These are phyloP conservation scores for Sparus aurata DNA, from an alignment of 2,797 vertebrate species.

Conservation along the genomic window DNA sequence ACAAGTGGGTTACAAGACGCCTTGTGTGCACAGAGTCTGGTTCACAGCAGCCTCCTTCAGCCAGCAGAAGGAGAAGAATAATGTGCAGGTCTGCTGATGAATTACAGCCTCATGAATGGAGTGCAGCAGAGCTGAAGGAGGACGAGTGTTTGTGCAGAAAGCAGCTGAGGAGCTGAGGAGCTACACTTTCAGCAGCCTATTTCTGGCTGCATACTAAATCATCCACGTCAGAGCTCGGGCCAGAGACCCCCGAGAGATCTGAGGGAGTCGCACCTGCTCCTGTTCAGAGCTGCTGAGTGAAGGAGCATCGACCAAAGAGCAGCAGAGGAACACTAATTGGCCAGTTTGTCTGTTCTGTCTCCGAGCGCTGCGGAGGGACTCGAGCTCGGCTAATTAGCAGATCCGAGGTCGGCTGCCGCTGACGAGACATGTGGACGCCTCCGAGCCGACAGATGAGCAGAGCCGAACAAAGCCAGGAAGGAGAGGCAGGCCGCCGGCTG, in stretches of 20 bases:
- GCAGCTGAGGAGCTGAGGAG: slow-evolving; percentile 44
- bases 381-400: slow-evolving; percentile 14
- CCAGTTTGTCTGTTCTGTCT: background rate
- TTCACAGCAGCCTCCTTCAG: background rate
- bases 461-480: slow-evolving; percentile 42
- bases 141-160: slow-evolving; percentile 3
- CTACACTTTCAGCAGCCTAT: slow-evolving; percentile 45
- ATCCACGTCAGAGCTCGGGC: slow-evolving; percentile 25
- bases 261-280: slow-evolving; percentile 52
- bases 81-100: slow-evolving; percentile 2
- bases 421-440: slow-evolving; percentile 32
- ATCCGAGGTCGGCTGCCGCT: background rate
- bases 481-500: background rate
- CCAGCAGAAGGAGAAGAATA: background rate
- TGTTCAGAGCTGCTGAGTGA: slow-evolving; percentile 24
- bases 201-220: slow-evolving; percentile 61
- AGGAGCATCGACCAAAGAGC: background rate
- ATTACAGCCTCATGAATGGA: background rate
- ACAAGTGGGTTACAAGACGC: no score
- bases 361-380: background rate
- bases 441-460: slow-evolving; percentile 6
- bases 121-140: background rate
- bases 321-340: slow-evolving; percentile 8
- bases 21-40: no score
- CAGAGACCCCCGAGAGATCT: slow-evolving; percentile 25